Evolutionary conservation across 2,797 vertebrate genomes (phyloP).

Genomic region (Sebastiscus tertius): DNA sequence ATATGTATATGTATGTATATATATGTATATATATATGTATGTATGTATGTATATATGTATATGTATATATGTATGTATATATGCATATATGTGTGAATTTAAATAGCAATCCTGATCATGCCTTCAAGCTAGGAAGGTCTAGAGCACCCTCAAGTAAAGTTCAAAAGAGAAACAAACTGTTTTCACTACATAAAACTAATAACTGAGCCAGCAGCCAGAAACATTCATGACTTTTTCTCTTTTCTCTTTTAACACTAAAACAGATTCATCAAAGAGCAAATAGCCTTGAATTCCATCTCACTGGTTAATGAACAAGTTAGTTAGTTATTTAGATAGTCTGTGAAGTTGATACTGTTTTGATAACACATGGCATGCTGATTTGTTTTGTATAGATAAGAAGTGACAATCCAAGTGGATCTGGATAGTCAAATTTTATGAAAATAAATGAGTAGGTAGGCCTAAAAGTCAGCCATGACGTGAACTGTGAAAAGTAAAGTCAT

Average conservation of each 20-base stretch:
- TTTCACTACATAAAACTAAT: not conserved
- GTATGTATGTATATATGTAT: too few species aligned
- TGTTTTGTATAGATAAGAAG: not conserved
- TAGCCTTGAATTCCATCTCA: not conserved
- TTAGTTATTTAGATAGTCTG: not conserved
- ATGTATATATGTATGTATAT: too few species aligned
- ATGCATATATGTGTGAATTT: not conserved
- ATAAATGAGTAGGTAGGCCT: not conserved
- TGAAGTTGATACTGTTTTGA: not conserved
- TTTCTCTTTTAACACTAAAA: too few species aligned
- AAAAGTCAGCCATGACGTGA: not conserved
- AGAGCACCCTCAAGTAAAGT: too few species aligned
- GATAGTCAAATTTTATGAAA: not conserved
- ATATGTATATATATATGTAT: too few species aligned
- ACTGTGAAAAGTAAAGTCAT: not conserved
- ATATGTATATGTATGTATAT: too few species aligned
- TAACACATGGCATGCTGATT: not conserved
- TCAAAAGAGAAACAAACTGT: not conserved
- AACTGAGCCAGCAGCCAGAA: not conserved
- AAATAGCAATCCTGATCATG: not conserved
- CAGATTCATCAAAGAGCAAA: constrained; percentile 3
- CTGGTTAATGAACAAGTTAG: constrained; percentile 22
- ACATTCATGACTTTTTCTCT: not conserved
- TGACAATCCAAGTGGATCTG: not conserved
- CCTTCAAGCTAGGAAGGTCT: too few species aligned